These are phyloP conservation scores for Triplophysa rosa DNA, from an alignment of 2,113 vertebrate species.

Conservation along the genomic window DNA sequence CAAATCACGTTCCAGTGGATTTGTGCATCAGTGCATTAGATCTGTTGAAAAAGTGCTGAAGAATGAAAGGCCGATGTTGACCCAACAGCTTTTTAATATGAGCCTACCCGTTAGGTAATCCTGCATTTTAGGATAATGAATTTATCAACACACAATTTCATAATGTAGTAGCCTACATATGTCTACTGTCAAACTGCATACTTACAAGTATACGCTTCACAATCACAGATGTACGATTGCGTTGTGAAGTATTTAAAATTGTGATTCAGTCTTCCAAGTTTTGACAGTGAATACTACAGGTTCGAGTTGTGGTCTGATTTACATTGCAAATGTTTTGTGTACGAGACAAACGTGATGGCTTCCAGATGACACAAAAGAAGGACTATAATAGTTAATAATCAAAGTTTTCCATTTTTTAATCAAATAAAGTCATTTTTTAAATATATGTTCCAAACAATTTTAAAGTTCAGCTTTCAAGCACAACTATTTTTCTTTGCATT, in stretches of 20 bases:
- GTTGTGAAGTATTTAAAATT: too few relatives aligned
- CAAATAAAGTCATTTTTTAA: too few relatives aligned
- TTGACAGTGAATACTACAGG: background rate
- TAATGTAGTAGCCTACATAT: too few relatives aligned
- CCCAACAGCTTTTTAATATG: background rate
- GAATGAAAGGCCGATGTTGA: background rate
- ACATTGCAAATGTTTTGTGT: background rate
- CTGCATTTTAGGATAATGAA: background rate
- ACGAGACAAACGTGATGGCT: too few relatives aligned
- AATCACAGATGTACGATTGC: too few relatives aligned
- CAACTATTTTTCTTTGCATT: too few relatives aligned
- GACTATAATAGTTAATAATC: too few relatives aligned
- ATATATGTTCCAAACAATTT: too few relatives aligned
- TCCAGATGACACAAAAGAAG: background rate
- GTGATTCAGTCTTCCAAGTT: background rate
- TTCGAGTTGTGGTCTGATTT: background rate
- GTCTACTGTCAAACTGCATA: too few relatives aligned
- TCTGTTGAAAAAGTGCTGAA: background rate
- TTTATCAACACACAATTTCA: background rate
- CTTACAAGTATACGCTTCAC: too few relatives aligned
- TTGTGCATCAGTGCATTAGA: background rate
- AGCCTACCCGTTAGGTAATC: background rate
- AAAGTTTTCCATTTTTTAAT: too few relatives aligned
- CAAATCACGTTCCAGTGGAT: background rate
- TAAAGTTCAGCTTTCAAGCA: too few relatives aligned